phyloP scores from a whole-genome alignment of 37 sponge, comb jelly and placozoan species.

The Cliona cf. orientalis region DNA sequence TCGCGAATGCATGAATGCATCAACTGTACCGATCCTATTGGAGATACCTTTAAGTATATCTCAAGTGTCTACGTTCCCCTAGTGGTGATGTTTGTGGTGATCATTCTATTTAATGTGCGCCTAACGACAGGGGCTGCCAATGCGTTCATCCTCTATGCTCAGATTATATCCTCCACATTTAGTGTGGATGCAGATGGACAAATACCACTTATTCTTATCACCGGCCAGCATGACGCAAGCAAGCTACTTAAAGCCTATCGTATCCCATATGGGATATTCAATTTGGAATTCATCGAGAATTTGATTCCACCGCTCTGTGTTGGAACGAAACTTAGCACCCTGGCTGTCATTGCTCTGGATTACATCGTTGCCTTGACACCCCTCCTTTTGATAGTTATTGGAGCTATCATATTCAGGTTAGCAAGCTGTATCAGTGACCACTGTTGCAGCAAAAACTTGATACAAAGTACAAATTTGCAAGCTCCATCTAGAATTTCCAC shows the following conservation, averaged over 20 bases:
- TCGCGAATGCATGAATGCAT: conserved; percentile 1
- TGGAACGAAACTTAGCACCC: conserved; percentile 8
- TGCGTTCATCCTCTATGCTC: conserved; percentile 46
- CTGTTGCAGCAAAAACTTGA: background rate
- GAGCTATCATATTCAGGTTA: background rate
- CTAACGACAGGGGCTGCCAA: conserved; percentile 41
- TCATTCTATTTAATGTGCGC: conserved; percentile 41
- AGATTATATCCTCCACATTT: conserved; percentile 13
- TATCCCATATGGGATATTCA: conserved; percentile 37
- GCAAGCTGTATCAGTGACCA: background rate
- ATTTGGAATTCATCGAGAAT: conserved; percentile 46
- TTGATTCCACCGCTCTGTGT: conserved; percentile 30
- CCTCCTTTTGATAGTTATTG: conserved; percentile 23
- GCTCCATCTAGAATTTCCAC: conserved; percentile 8
- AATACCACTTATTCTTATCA: conserved; percentile 3
- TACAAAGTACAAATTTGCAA: background rate
- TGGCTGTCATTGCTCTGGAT: conserved; percentile 17
- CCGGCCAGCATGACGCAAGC: too few relatives aligned
- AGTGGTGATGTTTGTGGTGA: background rate
- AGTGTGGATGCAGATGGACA: conserved; percentile 1
- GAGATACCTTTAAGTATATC: background rate
- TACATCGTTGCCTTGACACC: conserved; percentile 52
- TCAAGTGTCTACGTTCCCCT: conserved; percentile 24
- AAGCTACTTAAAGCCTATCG: conserved; percentile 1
- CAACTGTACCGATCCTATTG: background rate